Evolutionary conservation across 2,888 invertebrate species (phyloP).

Genomic region (Tupiocoris notatus): DNA sequence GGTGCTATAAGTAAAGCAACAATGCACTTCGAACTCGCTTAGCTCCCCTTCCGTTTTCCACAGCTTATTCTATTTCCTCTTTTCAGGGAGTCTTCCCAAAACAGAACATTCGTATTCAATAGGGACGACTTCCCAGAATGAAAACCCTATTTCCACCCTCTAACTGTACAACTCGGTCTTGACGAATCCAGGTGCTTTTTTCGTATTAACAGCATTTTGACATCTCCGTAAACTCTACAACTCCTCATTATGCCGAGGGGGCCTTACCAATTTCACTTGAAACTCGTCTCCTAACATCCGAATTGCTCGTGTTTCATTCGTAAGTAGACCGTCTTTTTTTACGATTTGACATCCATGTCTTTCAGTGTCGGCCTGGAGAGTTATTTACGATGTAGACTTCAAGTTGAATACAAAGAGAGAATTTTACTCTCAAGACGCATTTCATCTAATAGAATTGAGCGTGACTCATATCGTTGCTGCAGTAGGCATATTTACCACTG

Average conservation of each 20-base stretch:
- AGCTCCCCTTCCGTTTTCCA: conserved; percentile 11
- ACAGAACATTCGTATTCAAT: conserved; percentile 44
- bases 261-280: not conserved
- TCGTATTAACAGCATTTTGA: conserved; percentile 19
- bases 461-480: no score
- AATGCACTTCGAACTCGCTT: not conserved
- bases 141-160: conserved; percentile 43
- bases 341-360: not conserved
- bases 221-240: conserved; percentile 14
- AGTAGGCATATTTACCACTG: no score
- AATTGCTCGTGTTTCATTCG: not conserved
- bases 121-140: conserved; percentile 30
- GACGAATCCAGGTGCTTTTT: not conserved
- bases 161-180: not conserved
- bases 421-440: not conserved
- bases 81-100: conserved; percentile 36
- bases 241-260: conserved; percentile 14
- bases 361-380: not conserved
- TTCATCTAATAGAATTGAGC: not conserved
- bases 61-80: conserved; percentile 37
- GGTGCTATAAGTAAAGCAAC: not conserved
- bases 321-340: not conserved
- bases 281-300: not conserved
- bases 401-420: not conserved
- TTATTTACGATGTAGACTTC: not conserved